Conservation (phyloP, 2,888 invertebrate genomes). For the Tortrix viridana region DNA sequence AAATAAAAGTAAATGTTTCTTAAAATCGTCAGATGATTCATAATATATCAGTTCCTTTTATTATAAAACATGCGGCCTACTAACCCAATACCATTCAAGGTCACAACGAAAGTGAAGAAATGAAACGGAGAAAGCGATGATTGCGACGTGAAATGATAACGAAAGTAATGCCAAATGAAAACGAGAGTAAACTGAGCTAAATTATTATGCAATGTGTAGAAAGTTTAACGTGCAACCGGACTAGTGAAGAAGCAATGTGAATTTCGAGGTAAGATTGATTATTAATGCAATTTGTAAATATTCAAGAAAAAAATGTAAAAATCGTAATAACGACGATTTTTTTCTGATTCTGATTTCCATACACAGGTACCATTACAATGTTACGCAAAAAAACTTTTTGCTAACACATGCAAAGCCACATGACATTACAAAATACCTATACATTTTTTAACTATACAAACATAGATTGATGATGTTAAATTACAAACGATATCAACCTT, state of each 20-base stretch:
- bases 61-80: conserved; percentile 30
- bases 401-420: neutral
- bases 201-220: conserved; percentile 17
- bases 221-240: conserved; percentile 1
- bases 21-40: neutral
- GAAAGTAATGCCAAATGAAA: conserved; percentile 31
- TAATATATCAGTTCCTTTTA: conserved; percentile 4
- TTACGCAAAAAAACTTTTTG: too few species aligned
- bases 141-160: conserved; percentile 37
- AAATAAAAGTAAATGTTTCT: too few species aligned
- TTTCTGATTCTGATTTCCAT: too few species aligned
- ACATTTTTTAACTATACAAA: conserved; percentile 3
- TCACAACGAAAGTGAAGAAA: conserved; percentile 27
- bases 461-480: conserved; percentile 26
- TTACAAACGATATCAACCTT: conserved; percentile 23
- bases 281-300: too few species aligned
- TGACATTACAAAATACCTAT: neutral
- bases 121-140: conserved; percentile 23
- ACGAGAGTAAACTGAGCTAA: conserved; percentile 18
- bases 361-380: too few species aligned
- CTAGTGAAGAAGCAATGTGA: neutral
- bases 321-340: too few species aligned
- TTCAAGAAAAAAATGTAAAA: too few species aligned
- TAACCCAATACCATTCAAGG: conserved; percentile 41
- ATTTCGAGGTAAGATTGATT: too few species aligned